Evolutionary conservation across 2,888 invertebrate species (phyloP), one percentile per base, ranked within the genome.

Genomic region (Drosophila maculinotata): DNA sequence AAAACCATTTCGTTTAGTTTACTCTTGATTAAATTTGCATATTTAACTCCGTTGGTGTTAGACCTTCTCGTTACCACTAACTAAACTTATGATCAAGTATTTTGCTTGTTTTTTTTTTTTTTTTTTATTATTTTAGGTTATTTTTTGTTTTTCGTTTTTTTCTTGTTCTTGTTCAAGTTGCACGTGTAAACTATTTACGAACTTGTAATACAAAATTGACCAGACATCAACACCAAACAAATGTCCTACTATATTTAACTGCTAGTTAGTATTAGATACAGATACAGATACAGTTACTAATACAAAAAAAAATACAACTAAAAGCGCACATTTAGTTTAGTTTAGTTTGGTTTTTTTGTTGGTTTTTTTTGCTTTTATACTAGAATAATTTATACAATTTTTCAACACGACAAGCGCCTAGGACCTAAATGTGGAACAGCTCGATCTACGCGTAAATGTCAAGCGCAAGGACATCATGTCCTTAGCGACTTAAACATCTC

Each of bases 181-280:
- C 15, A 31, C 38, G 8, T n/a, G 15, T 38, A n/a, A n/a, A n/a
- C n/a, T n/a, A n/a, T n/a, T n/a, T n/a, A n/a, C n/a, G n/a, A 52
- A 30, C 30, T 51, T 62, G 69, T 56, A 51, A 52, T 69, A 75
- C 76, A 79, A 85, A 80, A 80, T 80, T 80, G 79, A 80, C 79
- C 79, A 72, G 72, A 80, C 69, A 80, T 79, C 38, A 79, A 82
- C 83, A 76, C 62, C 59, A 75, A 81, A 75, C 75, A 63, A 72
- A 69, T 82, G 49, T 48, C 75, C 82, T 85, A 83, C 36, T 42
- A 26, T 63, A 56, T 64, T 71, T 66, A 64, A 72, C 33, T 63
- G 62, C 83, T 82, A 80, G 79, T 60, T 79, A 80, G 79, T 80
- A 80, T 80, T 80, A 67, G 73, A 80, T 80, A 80, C 79, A 85